These are phyloP conservation scores for Actenoides lindsayi DNA, from an alignment of 2,113 vertebrate species.

Conservation along the genomic window DNA sequence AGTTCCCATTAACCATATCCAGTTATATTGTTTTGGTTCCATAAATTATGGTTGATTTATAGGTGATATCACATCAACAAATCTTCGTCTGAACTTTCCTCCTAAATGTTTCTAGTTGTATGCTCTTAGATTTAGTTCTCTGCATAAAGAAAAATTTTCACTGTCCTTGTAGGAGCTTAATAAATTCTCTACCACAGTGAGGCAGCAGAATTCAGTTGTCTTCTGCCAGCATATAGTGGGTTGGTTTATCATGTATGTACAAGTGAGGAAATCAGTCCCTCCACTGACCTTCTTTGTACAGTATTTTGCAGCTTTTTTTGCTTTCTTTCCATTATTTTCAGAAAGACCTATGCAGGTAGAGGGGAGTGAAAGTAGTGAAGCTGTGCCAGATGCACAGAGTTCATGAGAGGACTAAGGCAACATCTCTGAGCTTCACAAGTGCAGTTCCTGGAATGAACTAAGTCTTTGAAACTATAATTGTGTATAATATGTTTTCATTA, in stretches of 20 bases:
- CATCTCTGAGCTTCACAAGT: background rate
- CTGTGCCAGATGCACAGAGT: background rate
- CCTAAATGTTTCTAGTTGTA: background rate
- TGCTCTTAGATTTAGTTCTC: background rate
- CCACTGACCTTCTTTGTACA: background rate
- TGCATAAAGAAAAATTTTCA: background rate
- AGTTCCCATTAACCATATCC: background rate
- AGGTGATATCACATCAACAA: background rate
- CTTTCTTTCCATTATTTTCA: background rate
- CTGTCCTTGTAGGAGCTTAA: background rate
- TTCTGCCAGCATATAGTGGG: background rate
- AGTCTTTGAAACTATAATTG: background rate
- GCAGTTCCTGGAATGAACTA: background rate
- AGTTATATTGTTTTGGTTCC: background rate
- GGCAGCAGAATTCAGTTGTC: conserved; percentile 18
- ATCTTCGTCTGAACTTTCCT: background rate
- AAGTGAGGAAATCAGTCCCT: background rate
- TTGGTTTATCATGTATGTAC: background rate
- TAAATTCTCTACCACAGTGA: background rate
- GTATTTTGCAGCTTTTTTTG: background rate
- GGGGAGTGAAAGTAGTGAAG: background rate
- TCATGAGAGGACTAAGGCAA: background rate
- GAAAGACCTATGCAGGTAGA: background rate
- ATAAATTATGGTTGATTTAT: background rate
- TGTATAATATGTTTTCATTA: background rate